Percentiles rank a stretch among this genome's conserved stretches.
These are phyloP conservation scores for Tetramorium alpestre DNA, from an alignment of 1,140 invertebrate genomes.

Conservation along the genomic window DNA sequence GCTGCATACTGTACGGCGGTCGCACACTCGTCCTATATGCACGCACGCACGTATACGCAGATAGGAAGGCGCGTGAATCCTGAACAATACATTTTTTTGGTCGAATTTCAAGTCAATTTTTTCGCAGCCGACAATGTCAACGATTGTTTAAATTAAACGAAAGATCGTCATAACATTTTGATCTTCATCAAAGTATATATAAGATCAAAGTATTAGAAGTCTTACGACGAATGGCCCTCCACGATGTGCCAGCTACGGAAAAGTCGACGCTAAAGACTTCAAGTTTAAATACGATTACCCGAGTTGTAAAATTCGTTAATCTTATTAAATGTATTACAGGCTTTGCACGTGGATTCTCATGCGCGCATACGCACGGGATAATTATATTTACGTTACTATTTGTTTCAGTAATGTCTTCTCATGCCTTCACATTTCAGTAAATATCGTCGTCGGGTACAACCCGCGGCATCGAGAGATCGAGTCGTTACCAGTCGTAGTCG, in stretches of 20 bases:
- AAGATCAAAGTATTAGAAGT: neutral
- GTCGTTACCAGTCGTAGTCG: constrained; percentile 82
- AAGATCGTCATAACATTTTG: neutral
- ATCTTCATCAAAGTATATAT: neutral
- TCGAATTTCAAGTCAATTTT: neutral
- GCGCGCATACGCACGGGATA: neutral
- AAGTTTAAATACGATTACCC: constrained; percentile 1
- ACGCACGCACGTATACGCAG: neutral
- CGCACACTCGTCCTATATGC: neutral
- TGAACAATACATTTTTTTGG: neutral
- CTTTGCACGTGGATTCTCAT: neutral
- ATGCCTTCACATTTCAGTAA: constrained; percentile 11
- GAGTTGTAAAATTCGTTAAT: neutral
- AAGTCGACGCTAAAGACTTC: neutral
- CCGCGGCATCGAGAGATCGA: constrained; percentile 21
- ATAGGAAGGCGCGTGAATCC: neutral
- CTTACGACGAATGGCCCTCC: neutral
- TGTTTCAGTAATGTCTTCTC: constrained; percentile 25
- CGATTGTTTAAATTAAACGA: neutral
- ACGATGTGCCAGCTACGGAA: neutral
- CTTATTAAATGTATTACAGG: neutral
- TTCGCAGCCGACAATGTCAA: neutral
- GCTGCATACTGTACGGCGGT: neutral
- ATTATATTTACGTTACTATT: constrained; percentile 34
- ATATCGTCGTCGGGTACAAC: constrained; percentile 10